These are phyloP conservation scores for Drosophila phalerata DNA, from an alignment of 2,888 invertebrate species.

Conservation along the genomic window DNA sequence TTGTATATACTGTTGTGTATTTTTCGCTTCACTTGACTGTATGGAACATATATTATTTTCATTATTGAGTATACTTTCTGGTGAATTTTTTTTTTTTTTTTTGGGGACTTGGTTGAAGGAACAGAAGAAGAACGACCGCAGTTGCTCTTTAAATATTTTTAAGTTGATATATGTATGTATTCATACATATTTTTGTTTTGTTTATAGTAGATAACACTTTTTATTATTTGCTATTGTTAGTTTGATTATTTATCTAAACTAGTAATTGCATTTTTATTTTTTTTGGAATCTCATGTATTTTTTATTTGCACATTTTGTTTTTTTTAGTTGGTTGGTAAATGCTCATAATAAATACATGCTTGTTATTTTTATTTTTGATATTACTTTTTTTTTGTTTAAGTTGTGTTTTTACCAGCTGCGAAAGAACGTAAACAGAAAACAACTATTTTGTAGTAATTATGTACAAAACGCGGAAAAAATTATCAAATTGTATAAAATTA, in stretches of 20 bases:
- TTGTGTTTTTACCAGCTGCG: conserved; percentile 40
- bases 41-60: conserved; percentile 17
- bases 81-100: no score
- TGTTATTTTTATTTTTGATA: conserved; percentile 15
- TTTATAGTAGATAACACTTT: conserved; percentile 38
- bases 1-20: conserved; percentile 25
- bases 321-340: conserved; percentile 21
- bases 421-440: conserved; percentile 21
- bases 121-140: neutral
- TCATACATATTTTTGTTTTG: conserved; percentile 32
- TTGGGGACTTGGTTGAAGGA: no score
- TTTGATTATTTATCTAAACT: conserved; percentile 26
- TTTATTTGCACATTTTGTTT: conserved; percentile 26
- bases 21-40: conserved; percentile 11
- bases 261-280: conserved; percentile 20
- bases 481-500: conserved; percentile 29
- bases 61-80: conserved; percentile 7
- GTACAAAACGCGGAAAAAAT: conserved; percentile 21
- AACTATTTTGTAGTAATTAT: conserved; percentile 13
- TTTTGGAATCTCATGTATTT: conserved; percentile 25
- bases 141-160: conserved; percentile 23
- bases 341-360: conserved; percentile 45
- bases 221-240: conserved; percentile 11
- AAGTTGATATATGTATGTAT: conserved; percentile 12
- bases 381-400: conserved; percentile 12